Percentiles rank a stretch among this genome's conserved stretches.
phyloP scores from a whole-genome alignment of 2,797 vertebrate species.

The Chrysocyon brachyurus region DNA sequence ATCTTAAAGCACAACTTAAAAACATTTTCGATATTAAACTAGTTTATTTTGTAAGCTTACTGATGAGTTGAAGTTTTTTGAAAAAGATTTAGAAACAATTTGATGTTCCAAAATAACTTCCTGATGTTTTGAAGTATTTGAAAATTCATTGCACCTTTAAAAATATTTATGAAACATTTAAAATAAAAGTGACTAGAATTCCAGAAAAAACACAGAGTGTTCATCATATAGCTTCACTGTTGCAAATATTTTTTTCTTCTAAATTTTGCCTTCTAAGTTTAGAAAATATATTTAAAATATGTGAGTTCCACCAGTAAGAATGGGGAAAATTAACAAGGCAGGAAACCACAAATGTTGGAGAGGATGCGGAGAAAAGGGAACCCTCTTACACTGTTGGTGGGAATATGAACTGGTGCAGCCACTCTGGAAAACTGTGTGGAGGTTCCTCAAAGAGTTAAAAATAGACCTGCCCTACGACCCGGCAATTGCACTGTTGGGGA shows the following conservation, averaged over 20 bases:
- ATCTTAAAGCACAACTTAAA: conserved; percentile 49
- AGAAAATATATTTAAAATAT: conserved; percentile 1
- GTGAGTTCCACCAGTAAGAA: neutral
- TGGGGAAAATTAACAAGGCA: no score
- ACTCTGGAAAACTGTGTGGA: no score
- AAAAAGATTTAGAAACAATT: conserved; percentile 56
- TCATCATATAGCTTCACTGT: neutral
- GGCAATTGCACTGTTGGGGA: no score
- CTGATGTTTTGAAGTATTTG: conserved; percentile 61
- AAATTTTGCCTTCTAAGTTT: conserved; percentile 57
- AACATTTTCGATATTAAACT: conserved; percentile 59
- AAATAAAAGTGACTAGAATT: conserved; percentile 58
- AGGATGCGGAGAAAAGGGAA: no score
- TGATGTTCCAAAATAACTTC: conserved; percentile 59
- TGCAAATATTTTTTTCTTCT: conserved; percentile 6
- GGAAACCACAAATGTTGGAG: no score
- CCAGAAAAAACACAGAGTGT: neutral
- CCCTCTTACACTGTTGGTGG: no score
- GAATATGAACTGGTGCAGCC: no score
- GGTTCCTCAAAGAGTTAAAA: no score
- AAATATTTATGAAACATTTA: conserved; percentile 66
- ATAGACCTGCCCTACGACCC: no score
- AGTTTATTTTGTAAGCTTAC: conserved; percentile 67
- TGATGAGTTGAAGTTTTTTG: conserved; percentile 52
- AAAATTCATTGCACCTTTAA: conserved; percentile 56